Base-by-base conservation (phyloP, 1,140 invertebrate species). In the Nymphalis io region DNA sequence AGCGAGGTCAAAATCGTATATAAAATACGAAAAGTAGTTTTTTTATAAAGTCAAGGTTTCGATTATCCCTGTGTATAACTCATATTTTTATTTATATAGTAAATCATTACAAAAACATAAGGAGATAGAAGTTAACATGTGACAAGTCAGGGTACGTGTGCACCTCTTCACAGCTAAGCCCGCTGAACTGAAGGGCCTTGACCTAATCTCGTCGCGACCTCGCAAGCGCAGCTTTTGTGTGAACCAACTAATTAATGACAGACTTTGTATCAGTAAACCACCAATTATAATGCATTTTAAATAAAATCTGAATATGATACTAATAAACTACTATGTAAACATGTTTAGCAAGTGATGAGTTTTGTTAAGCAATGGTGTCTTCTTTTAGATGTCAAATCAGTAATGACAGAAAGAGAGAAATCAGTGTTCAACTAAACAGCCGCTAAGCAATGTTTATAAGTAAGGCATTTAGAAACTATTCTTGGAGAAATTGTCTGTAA, bases 121-220 rank as follows among this genome's bases (percentile, higher is more conserved):
- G 23, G 20, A 27, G 33, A 62, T 33, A 33, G 27, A n/a, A 63
- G 21, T n/a, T n/a, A n/a, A n/a, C 18, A 27, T 21, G 16, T 38
- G 27, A 63, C 40, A 23, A 53, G 60, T 33, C 60, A 13, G 27
- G 33, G 46, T 61, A 62, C 33, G 46, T 63, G 33, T 39, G 48
- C 51, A 39, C 21, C 63, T 44, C 23, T 51, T 58, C 59, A 23
- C 12, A n/a, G 38, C 38, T 13, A 13, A 57, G 63, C 20, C 18
- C 39, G 53, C 63, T 58, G 18, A n/a, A 58, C 63, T 21, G 46
- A 63, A 53, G 55, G 63, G 58, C 63, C 70, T 72, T 72, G 70
- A 72, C 68, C 63, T 21, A 66, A 40, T 66, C 39, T 21, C 53
- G 39, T n/a, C 62, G 38, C 20, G 60, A 38, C 60, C 60, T 63